Evolutionary conservation across 2,888 invertebrate genomes (phyloP), one percentile per base, ranked within the genome.

Genomic region (Trachelus stipa): DNA sequence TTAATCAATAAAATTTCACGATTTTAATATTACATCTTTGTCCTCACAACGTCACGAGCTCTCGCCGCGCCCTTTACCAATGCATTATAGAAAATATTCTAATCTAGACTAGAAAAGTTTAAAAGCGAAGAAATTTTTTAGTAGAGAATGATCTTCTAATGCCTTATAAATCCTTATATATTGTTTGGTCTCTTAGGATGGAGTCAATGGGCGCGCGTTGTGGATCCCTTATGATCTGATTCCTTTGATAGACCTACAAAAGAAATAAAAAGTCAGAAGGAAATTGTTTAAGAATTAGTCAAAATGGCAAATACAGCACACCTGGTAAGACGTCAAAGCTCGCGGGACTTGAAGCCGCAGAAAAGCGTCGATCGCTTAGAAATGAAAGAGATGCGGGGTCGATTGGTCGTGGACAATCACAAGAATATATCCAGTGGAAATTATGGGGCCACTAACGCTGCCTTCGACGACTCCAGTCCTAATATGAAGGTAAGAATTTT

Each of bases 291-390:
- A 56, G 11, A 74, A 40, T 56, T 37, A 30, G 69, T 56, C 84
- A 92, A 92, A 87, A 97, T 97, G 97, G 97, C 97, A 88, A 97
- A 97, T 92, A 96, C 97, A 85, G 97, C 97, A 78, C 97, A 97
- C 92, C 93, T 97, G 90, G 95, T 97, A 89, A 94, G 97, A 85
- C 94, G 97, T 78, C 97, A 97, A 92, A 97, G 97, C 91, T 97
- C 97, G 79, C 94, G 97, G 84, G 97, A 97, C 88, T 93, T 97
- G 74, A 95, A 95, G 88, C 93, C 93, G 71, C 97, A 97, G 91
- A 94, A 96, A 82, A 97, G 97, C 76, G 92, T 97, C 86, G 97
- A 97, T 90, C 95, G 96, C 75, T 93, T 97, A 90, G 98, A 98
- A 89, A 94, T 98, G 93, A 96, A 96, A 83, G 97, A 98, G 91